Conservation (phyloP, 1,140 invertebrate genomes). For the Scaptomyza pallida region DNA sequence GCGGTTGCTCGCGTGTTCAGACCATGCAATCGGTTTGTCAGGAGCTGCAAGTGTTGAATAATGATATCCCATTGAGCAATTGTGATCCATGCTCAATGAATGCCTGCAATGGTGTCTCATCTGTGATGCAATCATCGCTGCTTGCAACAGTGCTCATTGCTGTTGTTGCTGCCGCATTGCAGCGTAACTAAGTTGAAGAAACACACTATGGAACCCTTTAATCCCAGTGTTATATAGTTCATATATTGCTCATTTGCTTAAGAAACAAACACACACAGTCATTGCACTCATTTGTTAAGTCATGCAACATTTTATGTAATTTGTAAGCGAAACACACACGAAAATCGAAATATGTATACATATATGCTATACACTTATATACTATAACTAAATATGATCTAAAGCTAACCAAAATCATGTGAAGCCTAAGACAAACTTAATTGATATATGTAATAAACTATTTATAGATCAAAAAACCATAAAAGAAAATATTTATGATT, state of each 20-base stretch:
- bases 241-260: conserved; percentile 59
- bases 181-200: conserved; percentile 44
- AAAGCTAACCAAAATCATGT: conserved; percentile 63
- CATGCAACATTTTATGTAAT: conserved; percentile 41
- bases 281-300: conserved; percentile 43
- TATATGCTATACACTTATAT: conserved; percentile 28
- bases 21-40: conserved; percentile 58
- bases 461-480: conserved; percentile 31
- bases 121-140: conserved; percentile 44
- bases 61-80: conserved; percentile 29
- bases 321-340: conserved; percentile 49
- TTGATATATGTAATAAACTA: conserved; percentile 41
- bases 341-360: conserved; percentile 60
- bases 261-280: conserved; percentile 12
- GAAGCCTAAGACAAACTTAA: conserved; percentile 49
- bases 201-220: not conserved
- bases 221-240: conserved; percentile 70
- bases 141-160: conserved; percentile 52
- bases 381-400: conserved; percentile 37
- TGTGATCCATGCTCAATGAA: conserved; percentile 72
- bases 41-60: conserved; percentile 37
- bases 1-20: conserved; percentile 70
- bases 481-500: no score
- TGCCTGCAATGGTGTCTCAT: conserved; percentile 62
- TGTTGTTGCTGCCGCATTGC: conserved; percentile 54